Conservation (phyloP, 2,113 vertebrate genomes). For the Pangasianodon gigas region DNA sequence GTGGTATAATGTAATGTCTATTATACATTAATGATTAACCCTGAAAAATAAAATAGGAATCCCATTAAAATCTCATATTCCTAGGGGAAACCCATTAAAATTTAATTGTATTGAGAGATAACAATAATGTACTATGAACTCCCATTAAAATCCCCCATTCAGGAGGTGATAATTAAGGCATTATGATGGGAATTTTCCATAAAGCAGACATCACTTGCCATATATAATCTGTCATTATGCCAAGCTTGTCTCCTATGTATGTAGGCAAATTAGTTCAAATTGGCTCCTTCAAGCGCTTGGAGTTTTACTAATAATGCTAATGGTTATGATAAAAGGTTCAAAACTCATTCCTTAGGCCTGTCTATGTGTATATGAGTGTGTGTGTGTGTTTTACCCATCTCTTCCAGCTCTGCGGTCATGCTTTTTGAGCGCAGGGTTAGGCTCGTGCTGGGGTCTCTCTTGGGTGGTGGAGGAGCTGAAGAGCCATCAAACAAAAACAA, state of each 20-base stretch:
- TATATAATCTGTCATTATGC: background rate
- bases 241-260: background rate
- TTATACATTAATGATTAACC: background rate
- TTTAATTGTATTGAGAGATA: background rate
- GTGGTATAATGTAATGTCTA: background rate
- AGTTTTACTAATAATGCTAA: background rate
- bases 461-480: constrained; percentile 92
- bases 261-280: constrained; percentile 5
- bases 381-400: constrained; percentile 80
- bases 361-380: constrained; percentile 22
- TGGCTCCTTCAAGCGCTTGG: background rate
- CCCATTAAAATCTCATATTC: background rate
- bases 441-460: constrained; percentile 93
- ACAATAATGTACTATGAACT: background rate
- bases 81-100: background rate
- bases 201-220: background rate
- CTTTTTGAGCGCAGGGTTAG: constrained; percentile 95
- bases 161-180: background rate
- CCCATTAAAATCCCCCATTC: background rate
- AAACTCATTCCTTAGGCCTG: background rate
- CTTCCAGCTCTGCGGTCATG: constrained; percentile 97
- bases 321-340: background rate
- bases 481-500: constrained; percentile 4
- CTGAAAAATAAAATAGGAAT: background rate
- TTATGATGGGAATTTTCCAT: background rate